Conservation (phyloP, 2,888 invertebrate species). For the Chorisops tibialis region DNA sequence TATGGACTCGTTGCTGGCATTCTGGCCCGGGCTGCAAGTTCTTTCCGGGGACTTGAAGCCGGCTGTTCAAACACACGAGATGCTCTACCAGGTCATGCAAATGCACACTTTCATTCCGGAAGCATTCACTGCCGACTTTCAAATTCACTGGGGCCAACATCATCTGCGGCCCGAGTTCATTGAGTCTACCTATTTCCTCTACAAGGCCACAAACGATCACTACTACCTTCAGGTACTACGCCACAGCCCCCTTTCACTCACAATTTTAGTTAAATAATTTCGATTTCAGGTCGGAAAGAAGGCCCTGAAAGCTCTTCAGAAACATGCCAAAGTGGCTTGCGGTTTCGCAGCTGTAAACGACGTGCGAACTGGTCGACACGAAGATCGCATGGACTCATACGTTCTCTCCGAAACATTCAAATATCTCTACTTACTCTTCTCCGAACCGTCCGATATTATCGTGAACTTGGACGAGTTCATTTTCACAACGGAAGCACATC, state of each 20-base stretch:
- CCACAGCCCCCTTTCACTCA: no score
- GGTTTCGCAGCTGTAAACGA: conserved; percentile 98
- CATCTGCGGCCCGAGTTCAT: conserved; percentile 95
- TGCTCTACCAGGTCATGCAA: conserved; percentile 97
- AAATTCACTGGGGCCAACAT: conserved; percentile 98
- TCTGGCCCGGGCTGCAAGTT: conserved; percentile 97
- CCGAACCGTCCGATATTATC: conserved; percentile 79
- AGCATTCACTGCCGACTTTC: conserved; percentile 96
- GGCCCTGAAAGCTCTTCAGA: conserved; percentile 83
- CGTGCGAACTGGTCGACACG: conserved; percentile 83
- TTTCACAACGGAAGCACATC: conserved; percentile 92
- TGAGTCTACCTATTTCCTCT: conserved; percentile 96
- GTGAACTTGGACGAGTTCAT: conserved; percentile 82
- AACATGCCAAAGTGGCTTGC: conserved; percentile 88
- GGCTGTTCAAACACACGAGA: conserved; percentile 98
- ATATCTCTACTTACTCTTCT: conserved; percentile 90
- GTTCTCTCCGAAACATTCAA: conserved; percentile 97
- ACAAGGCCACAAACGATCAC: conserved; percentile 91
- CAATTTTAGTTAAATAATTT: neutral
- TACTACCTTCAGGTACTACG: conserved; percentile 77
- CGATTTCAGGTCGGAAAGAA: conserved; percentile 66
- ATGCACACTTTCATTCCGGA: conserved; percentile 97
- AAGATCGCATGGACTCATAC: conserved; percentile 98
- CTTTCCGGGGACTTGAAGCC: conserved; percentile 87
- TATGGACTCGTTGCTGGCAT: conserved; percentile 96